Percentiles rank a stretch among this genome's conserved stretches.
Conservation (phyloP, 2,888 invertebrate genomes). For the Sarcophaga caerulescens region DNA sequence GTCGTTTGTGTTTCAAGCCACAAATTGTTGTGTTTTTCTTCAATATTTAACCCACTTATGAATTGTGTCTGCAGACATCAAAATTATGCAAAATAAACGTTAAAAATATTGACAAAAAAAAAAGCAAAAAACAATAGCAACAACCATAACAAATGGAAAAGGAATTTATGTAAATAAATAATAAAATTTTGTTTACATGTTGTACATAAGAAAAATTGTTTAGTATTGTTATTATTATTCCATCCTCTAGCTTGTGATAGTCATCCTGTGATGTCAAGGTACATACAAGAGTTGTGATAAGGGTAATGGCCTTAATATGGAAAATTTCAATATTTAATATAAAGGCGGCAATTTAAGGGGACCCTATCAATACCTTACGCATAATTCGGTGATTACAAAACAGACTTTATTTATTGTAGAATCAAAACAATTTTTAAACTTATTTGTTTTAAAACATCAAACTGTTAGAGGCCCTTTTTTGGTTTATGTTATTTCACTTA, state of each 20-base stretch:
- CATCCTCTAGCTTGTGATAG: not conserved
- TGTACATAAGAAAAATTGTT: slow-evolving; percentile 5
- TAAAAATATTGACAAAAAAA: not conserved
- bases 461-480: too few relatives aligned
- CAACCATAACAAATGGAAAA: not conserved
- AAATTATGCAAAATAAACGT: slow-evolving; percentile 15
- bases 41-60: slow-evolving; percentile 43
- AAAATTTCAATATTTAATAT: not conserved
- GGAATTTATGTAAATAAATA: slow-evolving; percentile 39
- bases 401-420: too few relatives aligned
- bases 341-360: not conserved
- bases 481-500: too few relatives aligned
- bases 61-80: slow-evolving; percentile 23
- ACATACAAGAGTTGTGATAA: not conserved
- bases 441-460: too few relatives aligned
- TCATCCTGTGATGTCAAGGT: slow-evolving; percentile 44
- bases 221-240: slow-evolving; percentile 10
- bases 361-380: not conserved
- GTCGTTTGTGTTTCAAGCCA: not conserved
- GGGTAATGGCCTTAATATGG: not conserved
- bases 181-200: slow-evolving; percentile 51
- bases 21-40: not conserved
- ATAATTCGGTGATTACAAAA: too few relatives aligned
- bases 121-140: not conserved
- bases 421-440: too few relatives aligned